These are phyloP conservation scores for Amphimedon queenslandica DNA, from an alignment of 37 sponge, comb jelly and placozoan species.

Conservation along the genomic window DNA sequence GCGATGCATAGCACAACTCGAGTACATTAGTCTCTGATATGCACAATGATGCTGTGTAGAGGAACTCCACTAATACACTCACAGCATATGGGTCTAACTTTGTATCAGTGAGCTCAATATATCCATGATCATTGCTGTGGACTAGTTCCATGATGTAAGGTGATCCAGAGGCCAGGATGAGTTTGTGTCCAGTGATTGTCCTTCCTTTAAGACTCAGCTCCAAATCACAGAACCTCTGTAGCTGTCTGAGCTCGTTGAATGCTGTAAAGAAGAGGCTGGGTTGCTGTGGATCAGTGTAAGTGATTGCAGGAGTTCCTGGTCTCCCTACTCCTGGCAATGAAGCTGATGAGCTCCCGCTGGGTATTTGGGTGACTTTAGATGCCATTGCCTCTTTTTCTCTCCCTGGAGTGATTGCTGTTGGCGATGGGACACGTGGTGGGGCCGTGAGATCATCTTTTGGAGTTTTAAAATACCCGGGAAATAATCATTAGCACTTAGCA, in stretches of 20 bases:
- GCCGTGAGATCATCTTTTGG: too few species aligned
- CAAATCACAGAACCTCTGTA: constrained; percentile 32
- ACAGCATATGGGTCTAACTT: constrained; percentile 11
- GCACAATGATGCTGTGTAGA: constrained; percentile 31
- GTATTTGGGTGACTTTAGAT: too few species aligned
- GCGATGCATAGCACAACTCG: constrained; percentile 20
- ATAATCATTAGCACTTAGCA: too few species aligned
- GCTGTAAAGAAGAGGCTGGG: constrained; percentile 13
- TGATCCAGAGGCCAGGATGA: constrained; percentile 29
- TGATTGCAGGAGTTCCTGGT: constrained; percentile 16
- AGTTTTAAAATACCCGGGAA: too few species aligned
- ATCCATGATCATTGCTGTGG: neutral
- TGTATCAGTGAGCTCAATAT: constrained; percentile 2
- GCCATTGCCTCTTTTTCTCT: too few species aligned
- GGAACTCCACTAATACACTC: constrained; percentile 24
- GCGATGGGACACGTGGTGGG: too few species aligned
- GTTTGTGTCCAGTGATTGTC: constrained; percentile 21
- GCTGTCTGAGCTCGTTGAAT: constrained; percentile 16
- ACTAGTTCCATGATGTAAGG: constrained; percentile 19
- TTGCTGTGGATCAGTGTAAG: constrained; percentile 24
- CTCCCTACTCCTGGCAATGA: too few species aligned
- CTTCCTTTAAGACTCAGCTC: constrained; percentile 7
- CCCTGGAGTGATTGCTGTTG: too few species aligned
- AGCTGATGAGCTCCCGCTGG: too few species aligned
- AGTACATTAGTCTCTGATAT: constrained; percentile 19